Conservation (phyloP, 1,140 invertebrate genomes). For the Papilio aristodemus region DNA sequence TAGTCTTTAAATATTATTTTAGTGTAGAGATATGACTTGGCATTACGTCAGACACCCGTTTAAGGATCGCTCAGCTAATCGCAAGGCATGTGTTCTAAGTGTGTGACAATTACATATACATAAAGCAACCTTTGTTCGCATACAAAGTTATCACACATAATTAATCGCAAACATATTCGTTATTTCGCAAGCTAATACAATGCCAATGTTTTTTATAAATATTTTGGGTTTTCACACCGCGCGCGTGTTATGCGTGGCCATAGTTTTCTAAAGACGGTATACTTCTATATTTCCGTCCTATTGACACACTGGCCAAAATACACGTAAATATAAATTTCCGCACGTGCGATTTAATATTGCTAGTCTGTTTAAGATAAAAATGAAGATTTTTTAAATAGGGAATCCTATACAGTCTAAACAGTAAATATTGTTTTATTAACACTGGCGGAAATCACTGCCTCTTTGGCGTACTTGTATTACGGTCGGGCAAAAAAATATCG, state of each 20-base stretch:
- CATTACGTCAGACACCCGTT: neutral
- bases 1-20: no score
- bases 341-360: neutral
- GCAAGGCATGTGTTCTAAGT: neutral
- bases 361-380: no score
- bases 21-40: neutral
- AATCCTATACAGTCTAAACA: no score
- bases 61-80: slow-evolving; percentile 1
- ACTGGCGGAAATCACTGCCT: no score
- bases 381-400: no score
- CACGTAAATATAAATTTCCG: slow-evolving; percentile 1
- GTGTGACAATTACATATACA: neutral
- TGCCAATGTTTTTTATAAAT: slow-evolving; percentile 21
- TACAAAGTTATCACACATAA: slow-evolving; percentile 2
- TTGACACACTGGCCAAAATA: slow-evolving; percentile 16
- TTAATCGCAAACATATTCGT: slow-evolving; percentile 13
- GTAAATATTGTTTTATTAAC: no score
- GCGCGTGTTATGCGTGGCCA: slow-evolving; percentile 8
- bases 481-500: no score
- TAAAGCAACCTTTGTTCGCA: neutral
- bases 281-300: slow-evolving; percentile 15
- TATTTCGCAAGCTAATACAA: slow-evolving; percentile 20
- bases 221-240: neutral
- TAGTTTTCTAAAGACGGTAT: neutral
- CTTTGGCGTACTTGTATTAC: no score